Evolutionary conservation across 23 tunicate species (phyloP), one percentile per base, ranked within the genome.

Genomic region (Corella eumyota): DNA sequence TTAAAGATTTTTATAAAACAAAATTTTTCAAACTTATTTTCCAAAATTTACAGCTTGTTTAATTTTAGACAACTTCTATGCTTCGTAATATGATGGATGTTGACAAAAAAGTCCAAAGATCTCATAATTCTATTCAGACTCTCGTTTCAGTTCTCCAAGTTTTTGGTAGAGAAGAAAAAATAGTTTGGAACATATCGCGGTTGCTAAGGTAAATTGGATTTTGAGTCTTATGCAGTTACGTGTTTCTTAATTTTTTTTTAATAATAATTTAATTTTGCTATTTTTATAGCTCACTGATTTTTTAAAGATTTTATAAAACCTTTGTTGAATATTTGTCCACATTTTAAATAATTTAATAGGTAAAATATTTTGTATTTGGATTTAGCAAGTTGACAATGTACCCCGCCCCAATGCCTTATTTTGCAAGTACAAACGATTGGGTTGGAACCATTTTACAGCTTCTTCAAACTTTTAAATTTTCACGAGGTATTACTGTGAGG

Each of bases 321-420:
- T n/a, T 53, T n/a, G 59, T 53, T n/a, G 7, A 53, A 13, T 40
- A 15, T 40, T 9, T 40, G 13, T 40, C n/a, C n/a, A n/a, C n/a
- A n/a, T n/a, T n/a, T n/a, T n/a, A n/a, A n/a, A n/a, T n/a, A n/a
- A n/a, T n/a, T n/a, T n/a, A n/a, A n/a, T n/a, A n/a, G n/a, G n/a
- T n/a, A n/a, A n/a, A n/a, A n/a, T n/a, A n/a, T n/a, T n/a, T n/a
- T n/a, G n/a, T n/a, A n/a, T n/a, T n/a, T n/a, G n/a, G n/a, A n/a
- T n/a, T n/a, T 35, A 88, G 96, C 77, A 88, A 88, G 68, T 45
- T 88, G 49, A 79, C 88, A 9, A 75, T 88, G 82, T 79, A 58
- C 61, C 57, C 40, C 29, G 31, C 28, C 19, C 34, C 60, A 15
- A 22, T 59, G 9, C 31, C 56, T 20, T 37, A 60, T 17, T 49